Evolutionary conservation across 1,140 invertebrate genomes (phyloP).

Genomic region (Ceratina australensis): DNA sequence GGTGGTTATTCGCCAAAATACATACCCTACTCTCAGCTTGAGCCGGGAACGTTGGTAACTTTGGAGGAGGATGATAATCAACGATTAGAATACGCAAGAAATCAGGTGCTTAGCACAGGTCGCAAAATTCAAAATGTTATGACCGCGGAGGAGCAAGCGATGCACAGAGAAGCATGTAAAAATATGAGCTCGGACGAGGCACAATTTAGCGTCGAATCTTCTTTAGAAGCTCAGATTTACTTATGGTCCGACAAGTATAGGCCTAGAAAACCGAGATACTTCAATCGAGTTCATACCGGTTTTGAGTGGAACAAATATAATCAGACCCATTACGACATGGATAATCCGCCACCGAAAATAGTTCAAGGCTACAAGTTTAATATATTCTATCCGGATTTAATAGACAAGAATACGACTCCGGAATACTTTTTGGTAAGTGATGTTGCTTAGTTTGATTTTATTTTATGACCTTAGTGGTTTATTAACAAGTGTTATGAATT

Average conservation of each 20-base stretch:
- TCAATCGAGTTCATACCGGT: conserved; percentile 96
- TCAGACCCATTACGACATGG: conserved; percentile 99
- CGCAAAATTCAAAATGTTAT: conserved; percentile 81
- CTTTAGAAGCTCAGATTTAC: conserved; percentile 92
- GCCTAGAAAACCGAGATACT: conserved; percentile 97
- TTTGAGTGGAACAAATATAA: conserved; percentile 99
- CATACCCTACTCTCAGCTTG: conserved; percentile 84
- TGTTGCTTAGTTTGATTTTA: conserved; percentile 7
- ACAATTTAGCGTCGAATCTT: conserved; percentile 94
- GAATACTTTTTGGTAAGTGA: conserved; percentile 92
- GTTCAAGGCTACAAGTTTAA: conserved; percentile 99
- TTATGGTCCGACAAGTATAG: conserved; percentile 99
- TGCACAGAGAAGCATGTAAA: conserved; percentile 90
- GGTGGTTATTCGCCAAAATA: conserved; percentile 93
- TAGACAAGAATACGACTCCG: conserved; percentile 96
- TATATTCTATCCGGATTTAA: conserved; percentile 99
- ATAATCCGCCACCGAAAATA: conserved; percentile 99
- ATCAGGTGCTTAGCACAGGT: conserved; percentile 82
- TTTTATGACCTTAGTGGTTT: neutral
- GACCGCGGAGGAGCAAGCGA: conserved; percentile 82
- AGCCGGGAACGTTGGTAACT: conserved; percentile 90
- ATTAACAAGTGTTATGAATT: conserved; percentile 61
- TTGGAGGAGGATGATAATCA: conserved; percentile 89
- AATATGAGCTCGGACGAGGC: conserved; percentile 95
- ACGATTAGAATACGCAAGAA: conserved; percentile 86